Percentiles rank a stretch among this genome's conserved stretches.
phyloP scores from a whole-genome alignment of 2,797 vertebrate species.

The Labroides dimidiatus region DNA sequence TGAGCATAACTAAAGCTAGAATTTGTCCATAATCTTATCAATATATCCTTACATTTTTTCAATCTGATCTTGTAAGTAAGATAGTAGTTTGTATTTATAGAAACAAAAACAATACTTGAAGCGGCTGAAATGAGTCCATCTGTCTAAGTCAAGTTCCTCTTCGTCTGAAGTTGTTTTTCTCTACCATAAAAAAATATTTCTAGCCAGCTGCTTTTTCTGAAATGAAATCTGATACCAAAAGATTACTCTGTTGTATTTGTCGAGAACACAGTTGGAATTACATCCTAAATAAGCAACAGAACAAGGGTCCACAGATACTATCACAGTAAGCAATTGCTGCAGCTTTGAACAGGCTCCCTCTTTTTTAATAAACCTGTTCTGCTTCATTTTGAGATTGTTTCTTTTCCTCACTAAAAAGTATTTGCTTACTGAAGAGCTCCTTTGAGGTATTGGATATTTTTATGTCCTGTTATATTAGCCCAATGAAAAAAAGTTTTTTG shows the following conservation, averaged over 20 bases:
- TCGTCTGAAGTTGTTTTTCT: no score
- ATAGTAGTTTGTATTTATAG: no score
- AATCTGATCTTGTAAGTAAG: no score
- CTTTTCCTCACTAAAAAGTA: slow-evolving; percentile 45
- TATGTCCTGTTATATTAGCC: slow-evolving; percentile 67
- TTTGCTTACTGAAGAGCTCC: slow-evolving; percentile 66
- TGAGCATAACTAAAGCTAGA: not conserved
- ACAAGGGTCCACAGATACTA: slow-evolving; percentile 9
- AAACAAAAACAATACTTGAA: no score
- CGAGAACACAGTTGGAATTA: slow-evolving; percentile 18
- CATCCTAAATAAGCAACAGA: slow-evolving; percentile 7
- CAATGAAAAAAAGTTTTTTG: slow-evolving; percentile 64
- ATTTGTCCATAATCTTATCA: no score
- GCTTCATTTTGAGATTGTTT: slow-evolving; percentile 53
- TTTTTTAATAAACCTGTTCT: slow-evolving; percentile 50
- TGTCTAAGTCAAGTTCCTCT: not conserved
- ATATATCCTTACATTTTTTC: no score
- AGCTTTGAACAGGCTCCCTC: slow-evolving; percentile 32
- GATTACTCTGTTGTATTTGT: not conserved
- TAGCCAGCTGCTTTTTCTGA: not conserved
- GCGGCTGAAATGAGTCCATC: not conserved
- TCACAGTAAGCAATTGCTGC: slow-evolving; percentile 52
- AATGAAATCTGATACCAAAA: not conserved
- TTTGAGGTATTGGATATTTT: slow-evolving; percentile 70
- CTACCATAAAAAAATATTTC: not conserved